phyloP scores from a whole-genome alignment of 2,113 vertebrate species.

The Tyrannus savana region DNA sequence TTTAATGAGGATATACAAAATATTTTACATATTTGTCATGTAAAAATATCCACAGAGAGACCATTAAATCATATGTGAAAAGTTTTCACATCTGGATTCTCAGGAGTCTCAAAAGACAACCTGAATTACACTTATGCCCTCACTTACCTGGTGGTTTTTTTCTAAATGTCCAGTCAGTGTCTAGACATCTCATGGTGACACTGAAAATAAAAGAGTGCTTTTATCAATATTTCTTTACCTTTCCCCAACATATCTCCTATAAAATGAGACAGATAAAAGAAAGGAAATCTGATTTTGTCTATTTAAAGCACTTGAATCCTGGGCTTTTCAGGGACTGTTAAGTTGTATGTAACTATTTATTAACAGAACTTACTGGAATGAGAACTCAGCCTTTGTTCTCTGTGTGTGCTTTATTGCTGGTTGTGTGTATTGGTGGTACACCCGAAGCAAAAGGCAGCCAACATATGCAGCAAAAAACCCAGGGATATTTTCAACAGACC shows the following conservation, averaged over 20 bases:
- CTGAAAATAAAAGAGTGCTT: neutral
- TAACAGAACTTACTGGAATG: neutral
- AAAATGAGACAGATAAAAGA: neutral
- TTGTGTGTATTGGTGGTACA: neutral
- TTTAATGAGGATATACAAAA: neutral
- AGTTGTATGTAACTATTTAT: neutral
- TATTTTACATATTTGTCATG: neutral
- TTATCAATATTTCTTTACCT: neutral
- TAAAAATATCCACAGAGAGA: neutral
- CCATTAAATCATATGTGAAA: neutral
- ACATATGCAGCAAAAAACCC: neutral
- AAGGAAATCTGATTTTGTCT: neutral
- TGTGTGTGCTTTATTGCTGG: neutral
- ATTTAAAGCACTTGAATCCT: neutral
- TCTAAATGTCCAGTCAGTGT: neutral
- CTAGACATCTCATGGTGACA: neutral
- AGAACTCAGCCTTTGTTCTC: neutral
- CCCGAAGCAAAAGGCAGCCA: neutral
- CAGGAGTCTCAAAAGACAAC: neutral
- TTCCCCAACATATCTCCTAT: neutral
- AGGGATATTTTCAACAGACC: neutral
- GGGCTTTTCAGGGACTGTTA: neutral
- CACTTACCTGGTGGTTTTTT: neutral
- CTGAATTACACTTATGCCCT: neutral
- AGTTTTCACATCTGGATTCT: neutral